Conservation (phyloP, 2,113 vertebrate genomes). For the Romanogobio albipinnatus region DNA sequence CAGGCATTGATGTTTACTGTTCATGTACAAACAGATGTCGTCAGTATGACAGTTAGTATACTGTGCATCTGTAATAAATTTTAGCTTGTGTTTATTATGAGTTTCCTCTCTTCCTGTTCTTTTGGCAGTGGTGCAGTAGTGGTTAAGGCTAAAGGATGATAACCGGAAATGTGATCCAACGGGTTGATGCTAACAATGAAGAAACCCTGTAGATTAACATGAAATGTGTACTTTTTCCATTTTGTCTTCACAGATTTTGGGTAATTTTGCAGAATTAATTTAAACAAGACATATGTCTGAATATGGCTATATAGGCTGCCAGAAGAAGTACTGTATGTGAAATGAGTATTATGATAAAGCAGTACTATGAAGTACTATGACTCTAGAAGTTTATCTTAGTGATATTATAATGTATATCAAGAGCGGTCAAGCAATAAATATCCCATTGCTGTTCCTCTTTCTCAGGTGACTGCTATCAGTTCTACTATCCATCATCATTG, state of each 20-base stretch:
- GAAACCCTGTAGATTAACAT: not conserved
- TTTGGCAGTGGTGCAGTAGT: not conserved
- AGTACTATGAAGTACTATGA: not conserved
- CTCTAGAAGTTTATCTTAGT: not conserved
- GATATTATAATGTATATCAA: not conserved
- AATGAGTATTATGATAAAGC: not conserved
- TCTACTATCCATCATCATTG: constrained; percentile 36
- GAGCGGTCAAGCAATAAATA: not conserved
- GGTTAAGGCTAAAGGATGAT: not conserved
- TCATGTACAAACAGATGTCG: constrained; percentile 44
- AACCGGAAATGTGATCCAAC: not conserved
- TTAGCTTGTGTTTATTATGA: constrained; percentile 6
- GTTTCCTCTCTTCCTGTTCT: constrained; percentile 22
- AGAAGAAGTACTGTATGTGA: not conserved
- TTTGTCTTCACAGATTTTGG: not conserved
- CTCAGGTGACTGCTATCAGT: constrained; percentile 42
- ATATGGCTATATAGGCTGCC: not conserved
- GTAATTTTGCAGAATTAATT: not conserved
- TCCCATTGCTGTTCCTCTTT: not conserved
- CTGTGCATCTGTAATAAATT: constrained; percentile 26
- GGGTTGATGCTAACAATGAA: not conserved
- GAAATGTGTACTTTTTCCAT: not conserved
- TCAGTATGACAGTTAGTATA: constrained; percentile 32
- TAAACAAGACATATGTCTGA: not conserved
- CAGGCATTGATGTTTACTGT: constrained; percentile 33